Percentiles rank a stretch among this genome's conserved stretches.
phyloP scores from a whole-genome alignment of 1,140 invertebrate species.

The Nymphalis io region DNA sequence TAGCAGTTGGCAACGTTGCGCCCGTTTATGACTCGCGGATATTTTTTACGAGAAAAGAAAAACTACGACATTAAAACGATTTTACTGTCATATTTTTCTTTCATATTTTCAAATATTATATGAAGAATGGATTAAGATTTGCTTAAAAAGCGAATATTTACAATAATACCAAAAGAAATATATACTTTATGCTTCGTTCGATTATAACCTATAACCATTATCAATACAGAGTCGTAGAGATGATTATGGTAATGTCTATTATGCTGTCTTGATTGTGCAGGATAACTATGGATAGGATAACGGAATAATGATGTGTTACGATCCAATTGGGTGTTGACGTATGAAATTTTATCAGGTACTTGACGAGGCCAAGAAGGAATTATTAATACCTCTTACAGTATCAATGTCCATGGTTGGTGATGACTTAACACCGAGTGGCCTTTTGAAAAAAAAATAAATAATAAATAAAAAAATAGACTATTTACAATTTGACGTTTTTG shows the following conservation, averaged over 20 bases:
- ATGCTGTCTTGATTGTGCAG: not conserved
- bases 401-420: too few species aligned
- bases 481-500: too few species aligned
- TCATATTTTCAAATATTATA: not conserved
- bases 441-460: too few species aligned
- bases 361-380: too few species aligned
- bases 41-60: not conserved
- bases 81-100: not conserved
- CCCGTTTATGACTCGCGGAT: not conserved
- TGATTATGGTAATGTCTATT: not conserved
- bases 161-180: too few species aligned
- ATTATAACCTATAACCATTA: not conserved
- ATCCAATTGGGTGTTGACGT: not conserved
- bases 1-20: too few species aligned
- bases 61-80: not conserved
- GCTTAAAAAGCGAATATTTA: not conserved
- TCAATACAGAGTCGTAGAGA: not conserved
- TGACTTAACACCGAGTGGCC: too few species aligned
- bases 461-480: too few species aligned
- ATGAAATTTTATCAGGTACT: too few species aligned
- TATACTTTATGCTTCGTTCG: too few species aligned
- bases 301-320: not conserved
- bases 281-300: not conserved
- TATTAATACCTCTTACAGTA: too few species aligned
- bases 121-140: not conserved